A percentile compares a stretch with the other conserved stretches of the same genome.
Conservation (phyloP, 2,797 vertebrate genomes). For the Aratinga solstitialis region DNA sequence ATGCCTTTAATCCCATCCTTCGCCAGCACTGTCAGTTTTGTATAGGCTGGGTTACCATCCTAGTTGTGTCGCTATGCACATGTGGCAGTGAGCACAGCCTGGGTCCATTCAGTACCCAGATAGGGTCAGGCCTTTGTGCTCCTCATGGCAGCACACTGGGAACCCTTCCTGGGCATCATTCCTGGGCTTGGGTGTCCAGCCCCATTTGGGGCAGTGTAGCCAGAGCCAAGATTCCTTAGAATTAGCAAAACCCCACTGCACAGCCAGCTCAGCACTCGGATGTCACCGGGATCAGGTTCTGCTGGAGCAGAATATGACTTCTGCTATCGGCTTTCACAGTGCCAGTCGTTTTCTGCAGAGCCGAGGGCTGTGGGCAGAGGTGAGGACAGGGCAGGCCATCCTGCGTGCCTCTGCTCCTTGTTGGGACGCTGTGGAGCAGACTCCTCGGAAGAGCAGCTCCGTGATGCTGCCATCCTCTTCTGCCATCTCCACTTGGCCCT, state of each 20-base stretch:
- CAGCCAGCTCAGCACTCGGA: not conserved
- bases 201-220: not conserved
- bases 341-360: slow-evolving; percentile 4
- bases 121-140: not conserved
- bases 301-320: slow-evolving; percentile 33
- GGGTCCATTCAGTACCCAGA: accelerated
- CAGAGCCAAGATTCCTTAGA: not conserved
- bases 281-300: slow-evolving; percentile 38
- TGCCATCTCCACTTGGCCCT: not conserved
- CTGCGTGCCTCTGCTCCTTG: not conserved
- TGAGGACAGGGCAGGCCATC: not conserved
- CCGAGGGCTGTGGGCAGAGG: not conserved
- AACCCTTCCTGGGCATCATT: not conserved
- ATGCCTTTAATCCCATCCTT: not conserved
- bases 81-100: too few species aligned
- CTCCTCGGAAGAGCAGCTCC: not conserved
- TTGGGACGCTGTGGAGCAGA: not conserved
- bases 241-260: not conserved
- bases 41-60: not conserved
- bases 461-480: not conserved
- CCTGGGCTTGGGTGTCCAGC: not conserved
- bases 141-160: not conserved
- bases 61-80: not conserved
- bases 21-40: not conserved
- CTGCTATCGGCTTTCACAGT: slow-evolving; percentile 13